Evolutionary conservation across 1,140 invertebrate genomes (phyloP), one percentile per base, ranked within the genome.

Genomic region (Grapholita molesta): DNA sequence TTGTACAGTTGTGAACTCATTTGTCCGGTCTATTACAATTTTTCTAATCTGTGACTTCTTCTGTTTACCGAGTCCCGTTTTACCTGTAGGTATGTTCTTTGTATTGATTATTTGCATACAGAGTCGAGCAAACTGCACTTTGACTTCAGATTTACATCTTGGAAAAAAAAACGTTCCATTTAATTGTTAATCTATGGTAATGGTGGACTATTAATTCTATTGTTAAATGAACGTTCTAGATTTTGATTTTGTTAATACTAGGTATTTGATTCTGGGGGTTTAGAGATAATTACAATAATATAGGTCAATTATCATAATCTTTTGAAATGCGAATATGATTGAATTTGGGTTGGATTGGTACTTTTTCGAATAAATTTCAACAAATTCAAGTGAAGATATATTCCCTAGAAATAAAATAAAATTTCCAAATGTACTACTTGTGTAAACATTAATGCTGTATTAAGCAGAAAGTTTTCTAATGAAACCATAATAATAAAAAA

Each of bases 81-180:
- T 57, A 28, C 53, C 55, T 28, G 55, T 61, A 61, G 25, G 25
- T 61, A 28, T n/a, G 53, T 25, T 61, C 55, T 28, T 61, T 61
- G 55, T 61, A 21, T 61, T 4, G 55, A 32, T 23, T 30, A 28
- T 61, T 61, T 61, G 55, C 55, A 61, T 61, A 61, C 21, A 30
- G 53, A 57, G 12, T 25, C 52, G 52, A 25, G 24, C 53, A n/a
- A 25, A 55, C 42, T 61, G 55, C 55, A 61, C 55, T 61, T 61
- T 61, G 55, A 61, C 55, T 28, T n/a, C 55, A 61, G 24, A 61
- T 61, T 28, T 28, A 61, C 55, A 61, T 61, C 55, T 61, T 25
- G 24, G 25, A 28, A 61, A 61, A 61, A 61, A 61, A 28, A 61
- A 15, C 55, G 25, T 12, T 61, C 28, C 25, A 61, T 15, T 61